These are phyloP conservation scores for Ramazzottius varieornatus DNA, from an alignment of 2,888 invertebrate genomes.

Conservation along the genomic window DNA sequence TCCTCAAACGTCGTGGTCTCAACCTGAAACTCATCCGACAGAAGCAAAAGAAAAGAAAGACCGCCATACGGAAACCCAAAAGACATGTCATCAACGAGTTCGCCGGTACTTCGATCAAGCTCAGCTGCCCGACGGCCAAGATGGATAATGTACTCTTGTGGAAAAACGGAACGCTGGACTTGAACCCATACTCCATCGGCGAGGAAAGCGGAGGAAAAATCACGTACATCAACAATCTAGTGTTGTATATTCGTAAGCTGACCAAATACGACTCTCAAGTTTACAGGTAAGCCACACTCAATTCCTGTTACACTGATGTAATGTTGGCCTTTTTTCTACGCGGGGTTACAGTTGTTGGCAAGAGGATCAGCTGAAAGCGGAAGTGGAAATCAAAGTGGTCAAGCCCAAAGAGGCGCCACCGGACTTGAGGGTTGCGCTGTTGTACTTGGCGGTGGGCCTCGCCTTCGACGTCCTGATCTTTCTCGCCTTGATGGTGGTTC, in stretches of 20 bases:
- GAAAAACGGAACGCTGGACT: not conserved
- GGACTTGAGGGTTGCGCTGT: not conserved
- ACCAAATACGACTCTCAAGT: not conserved
- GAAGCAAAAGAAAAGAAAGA: too few relatives aligned
- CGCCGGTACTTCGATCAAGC: not conserved
- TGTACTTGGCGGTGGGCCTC: not conserved
- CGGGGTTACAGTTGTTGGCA: not conserved
- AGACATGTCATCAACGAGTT: not conserved
- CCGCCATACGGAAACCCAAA: not conserved
- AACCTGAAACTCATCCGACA: too few relatives aligned
- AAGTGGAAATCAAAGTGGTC: constrained; percentile 4
- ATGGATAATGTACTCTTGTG: not conserved
- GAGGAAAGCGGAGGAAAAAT: not conserved
- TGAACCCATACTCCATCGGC: not conserved
- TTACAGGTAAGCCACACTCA: not conserved
- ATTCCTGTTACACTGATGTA: not conserved
- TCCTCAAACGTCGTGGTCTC: too few relatives aligned
- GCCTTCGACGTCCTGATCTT: not conserved
- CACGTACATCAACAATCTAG: not conserved
- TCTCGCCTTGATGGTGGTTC: not conserved
- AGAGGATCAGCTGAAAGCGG: not conserved
- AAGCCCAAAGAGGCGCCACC: not conserved
- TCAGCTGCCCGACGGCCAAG: not conserved
- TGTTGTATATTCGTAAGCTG: not conserved
- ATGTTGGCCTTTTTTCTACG: not conserved